These are phyloP conservation scores for Magallana nippona DNA, from an alignment of 2,888 invertebrate species.

Conservation along the genomic window DNA sequence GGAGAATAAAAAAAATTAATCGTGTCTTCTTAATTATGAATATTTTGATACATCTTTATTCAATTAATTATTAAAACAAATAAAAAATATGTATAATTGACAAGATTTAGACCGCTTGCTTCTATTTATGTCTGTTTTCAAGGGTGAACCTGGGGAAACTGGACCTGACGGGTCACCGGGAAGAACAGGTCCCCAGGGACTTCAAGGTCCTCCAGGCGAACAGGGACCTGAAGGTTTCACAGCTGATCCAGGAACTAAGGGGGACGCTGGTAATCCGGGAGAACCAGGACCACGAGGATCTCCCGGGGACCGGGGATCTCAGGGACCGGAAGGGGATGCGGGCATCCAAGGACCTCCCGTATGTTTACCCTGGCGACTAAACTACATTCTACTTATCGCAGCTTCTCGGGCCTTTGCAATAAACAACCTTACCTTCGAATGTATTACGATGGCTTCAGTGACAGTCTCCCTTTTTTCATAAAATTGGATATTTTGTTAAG, in stretches of 20 bases:
- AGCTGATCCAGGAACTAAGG: conserved; percentile 64
- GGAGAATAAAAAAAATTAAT: too few relatives aligned
- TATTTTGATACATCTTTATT: too few relatives aligned
- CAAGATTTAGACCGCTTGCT: background rate
- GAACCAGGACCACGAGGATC: conserved; percentile 64
- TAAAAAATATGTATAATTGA: background rate
- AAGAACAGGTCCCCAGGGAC: conserved; percentile 71
- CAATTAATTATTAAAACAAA: too few relatives aligned
- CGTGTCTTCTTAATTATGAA: too few relatives aligned
- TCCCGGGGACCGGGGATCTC: conserved; percentile 63
- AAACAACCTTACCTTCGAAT: too few relatives aligned
- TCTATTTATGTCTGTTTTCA: conserved; percentile 39
- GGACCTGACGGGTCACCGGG: conserved; percentile 76
- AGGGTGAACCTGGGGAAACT: conserved; percentile 84
- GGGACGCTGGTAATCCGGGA: conserved; percentile 66
- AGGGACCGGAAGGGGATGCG: conserved; percentile 78
- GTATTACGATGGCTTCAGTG: too few relatives aligned
- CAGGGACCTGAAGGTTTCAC: conserved; percentile 60
- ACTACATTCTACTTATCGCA: background rate
- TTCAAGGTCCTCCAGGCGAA: conserved; percentile 58
- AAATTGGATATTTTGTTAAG: too few relatives aligned
- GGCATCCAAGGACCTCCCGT: conserved; percentile 62
- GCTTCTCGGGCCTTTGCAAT: too few relatives aligned
- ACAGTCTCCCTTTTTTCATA: too few relatives aligned
- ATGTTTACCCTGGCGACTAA: conserved; percentile 10